Base-by-base conservation (phyloP, 2,113 vertebrate species). In the Dryoscopus gambensis region DNA sequence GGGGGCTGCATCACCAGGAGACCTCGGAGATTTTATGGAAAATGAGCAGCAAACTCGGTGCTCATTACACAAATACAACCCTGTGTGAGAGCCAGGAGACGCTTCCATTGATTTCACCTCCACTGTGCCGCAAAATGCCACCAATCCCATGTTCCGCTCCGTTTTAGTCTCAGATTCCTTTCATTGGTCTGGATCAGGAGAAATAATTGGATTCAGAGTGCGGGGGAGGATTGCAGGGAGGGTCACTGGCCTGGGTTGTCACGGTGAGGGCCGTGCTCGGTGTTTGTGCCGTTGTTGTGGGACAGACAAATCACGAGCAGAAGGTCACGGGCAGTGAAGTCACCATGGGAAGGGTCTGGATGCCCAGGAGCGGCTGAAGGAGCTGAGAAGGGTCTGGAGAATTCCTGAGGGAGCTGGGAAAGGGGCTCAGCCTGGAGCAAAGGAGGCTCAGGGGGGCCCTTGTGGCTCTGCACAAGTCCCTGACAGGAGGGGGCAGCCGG, bases 241-340 rank as follows among this genome's bases (percentile, higher is more conserved):
- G n/a, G 27, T 56, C n/a, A 0, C 7, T 15, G 49, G 2, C 11
- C 40, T 23, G 4, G 28, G 10, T 2, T 23, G 37, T 12, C 27
- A 12, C 5, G 19, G 31, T 3, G 31, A 44, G 40, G 46, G 27
- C 6, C 3, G 3, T 5, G 37, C 24, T 6, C 1, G 8, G 57
- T 12, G 64, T 31, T 27, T 31, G 71, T 35, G 53, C 46, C 35
- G 2, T 31, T 1, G 2, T 6, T 27, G 12, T 6, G 30, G 55
- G 55, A 28, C 44, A 28, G 53, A 40, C 4, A 22, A 57, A 37
- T 0, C 1, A 7, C 1, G 44, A 2, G 23, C 5, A 44, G 33
- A 55, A 90, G 35, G 57, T 44, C 63, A 22, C 33, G 18, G 37
- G 24, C 8, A 17, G 42, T 6, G 49, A 25, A 22, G 15, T 12